These are phyloP conservation scores for Sternarchorhynchus goeldii DNA, from an alignment of 2,797 vertebrate species.

Conservation along the genomic window DNA sequence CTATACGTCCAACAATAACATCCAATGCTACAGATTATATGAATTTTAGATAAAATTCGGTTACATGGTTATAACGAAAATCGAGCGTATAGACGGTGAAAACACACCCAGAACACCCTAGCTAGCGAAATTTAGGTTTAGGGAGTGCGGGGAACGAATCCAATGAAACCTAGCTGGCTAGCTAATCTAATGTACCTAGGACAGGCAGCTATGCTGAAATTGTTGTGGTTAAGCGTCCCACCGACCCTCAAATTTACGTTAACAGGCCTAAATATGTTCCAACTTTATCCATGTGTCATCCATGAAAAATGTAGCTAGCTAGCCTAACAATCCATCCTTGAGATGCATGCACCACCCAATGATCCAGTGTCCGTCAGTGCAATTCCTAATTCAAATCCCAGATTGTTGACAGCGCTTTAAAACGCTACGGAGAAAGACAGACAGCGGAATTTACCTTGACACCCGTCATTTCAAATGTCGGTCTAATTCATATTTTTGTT, in stretches of 20 bases:
- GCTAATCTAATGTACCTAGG: no score
- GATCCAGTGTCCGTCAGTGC: conserved; percentile 25
- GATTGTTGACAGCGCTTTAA: conserved; percentile 9
- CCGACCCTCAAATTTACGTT: background rate
- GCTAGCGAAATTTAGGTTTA: background rate
- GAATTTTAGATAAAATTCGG: background rate
- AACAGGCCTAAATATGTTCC: background rate
- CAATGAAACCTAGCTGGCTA: no score
- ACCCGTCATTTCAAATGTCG: background rate
- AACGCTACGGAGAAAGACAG: background rate
- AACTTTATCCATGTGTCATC: background rate
- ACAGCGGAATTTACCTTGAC: background rate
- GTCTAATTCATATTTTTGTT: no score
- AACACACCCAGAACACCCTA: conserved; percentile 36
- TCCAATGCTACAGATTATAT: background rate
- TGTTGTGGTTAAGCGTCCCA: background rate
- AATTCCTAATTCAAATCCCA: background rate
- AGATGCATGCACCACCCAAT: background rate
- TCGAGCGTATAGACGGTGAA: background rate
- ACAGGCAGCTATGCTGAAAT: background rate
- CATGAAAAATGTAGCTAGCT: background rate
- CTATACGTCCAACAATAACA: background rate
- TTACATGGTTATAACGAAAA: conserved; percentile 5
- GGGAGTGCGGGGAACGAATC: no score
- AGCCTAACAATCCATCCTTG: background rate